Evolutionary conservation across 2,888 invertebrate species (phyloP), one percentile per base, ranked within the genome.

Genomic region (Phaedon cochleariae): DNA sequence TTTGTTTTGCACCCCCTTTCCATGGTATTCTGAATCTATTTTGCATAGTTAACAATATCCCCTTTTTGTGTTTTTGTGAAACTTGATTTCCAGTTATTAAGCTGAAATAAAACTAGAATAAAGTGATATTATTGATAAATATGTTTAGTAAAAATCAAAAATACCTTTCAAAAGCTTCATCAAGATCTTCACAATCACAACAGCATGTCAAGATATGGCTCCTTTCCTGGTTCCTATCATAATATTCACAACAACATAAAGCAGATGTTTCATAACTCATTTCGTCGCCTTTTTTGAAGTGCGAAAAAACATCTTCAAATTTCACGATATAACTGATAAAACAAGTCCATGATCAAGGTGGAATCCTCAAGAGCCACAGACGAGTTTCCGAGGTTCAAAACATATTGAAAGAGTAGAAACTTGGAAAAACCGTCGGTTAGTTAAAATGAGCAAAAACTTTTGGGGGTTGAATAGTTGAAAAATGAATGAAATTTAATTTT

Each of bases 231-330:
- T 85, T 79, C 20, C 80, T 77, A 74, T 86, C 85, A 68, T 86
- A 83, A 77, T 88, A 88, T 81, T 88, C 87, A 77, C 88, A 89
- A 75, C 88, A 88, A 76, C 88, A 88, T 70, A 88, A 82, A 15
- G 79, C 65, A n/a, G 51, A 57, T 41, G 52, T 67, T 17, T 73
- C 69, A 53, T 71, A 62, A 54, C 64, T 68, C 73, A 75, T 73
- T 58, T 52, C 3, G 31, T 7, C 10, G 10, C 10, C 2, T 34
- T 5, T 5, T 34, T 34, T 6, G 3, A 34, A 10, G 6, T 34
- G 12, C 12, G 34, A 7, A n/a, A n/a, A n/a, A n/a, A n/a, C n/a
- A n/a, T n/a, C n/a, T n/a, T n/a, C n/a, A n/a, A n/a, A n/a, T n/a
- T n/a, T n/a, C n/a, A n/a, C n/a, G n/a, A n/a, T n/a, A n/a, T n/a